Base-by-base conservation (phyloP, 2,113 vertebrate genomes). In the Phylloscopus trochiloides region DNA sequence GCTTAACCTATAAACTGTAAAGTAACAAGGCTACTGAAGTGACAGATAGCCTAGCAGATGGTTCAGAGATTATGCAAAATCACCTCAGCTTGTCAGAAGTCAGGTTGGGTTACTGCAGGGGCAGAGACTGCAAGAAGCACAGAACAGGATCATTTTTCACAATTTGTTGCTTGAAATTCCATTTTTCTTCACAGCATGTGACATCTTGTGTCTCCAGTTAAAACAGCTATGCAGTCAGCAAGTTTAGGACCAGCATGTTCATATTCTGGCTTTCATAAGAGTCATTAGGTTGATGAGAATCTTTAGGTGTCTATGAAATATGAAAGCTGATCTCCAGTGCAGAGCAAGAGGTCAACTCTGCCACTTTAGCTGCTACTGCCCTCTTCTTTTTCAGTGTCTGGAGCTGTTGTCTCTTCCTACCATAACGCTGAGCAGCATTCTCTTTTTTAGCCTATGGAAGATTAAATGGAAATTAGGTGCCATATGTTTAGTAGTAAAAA, bases 1-100 rank as follows among this genome's bases (percentile, higher is more conserved):
- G 45, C 63, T 86, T 94, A 93, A 87, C 70, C 87, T 81, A 77
- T 61, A 54, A 86, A 95, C 86, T 82, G 24, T 88, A 61, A 83
- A 76, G 76, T 59, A 88, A 75, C 91, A 36, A 75, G 19, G 45
- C 90, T 94, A 62, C 61, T 55, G 34, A 77, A 81, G 38, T 80
- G 90, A 45, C 50, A 70, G 80, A 86, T 66, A 68, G 62, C 91
- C 7, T 31, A n/a, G 71, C 32, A 86, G 84, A 75, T 83, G 65
- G 70, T 55, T 88, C 76, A 65, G 74, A 85, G 63, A 73, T 93
- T 94, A 90, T 89, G 67, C 45, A 52, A 48, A 86, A 63, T 86
- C 75, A 77, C 57, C 89, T 92, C 76, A 55, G 47, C 31, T 81
- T 88, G 80, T 57, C 71, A 89, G 78, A 88, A 87, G 83, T 85